Percentiles rank a stretch among this genome's conserved stretches.
These are phyloP conservation scores for Siniperca undulata DNA, from an alignment of 2,797 vertebrate genomes.

Conservation along the genomic window DNA sequence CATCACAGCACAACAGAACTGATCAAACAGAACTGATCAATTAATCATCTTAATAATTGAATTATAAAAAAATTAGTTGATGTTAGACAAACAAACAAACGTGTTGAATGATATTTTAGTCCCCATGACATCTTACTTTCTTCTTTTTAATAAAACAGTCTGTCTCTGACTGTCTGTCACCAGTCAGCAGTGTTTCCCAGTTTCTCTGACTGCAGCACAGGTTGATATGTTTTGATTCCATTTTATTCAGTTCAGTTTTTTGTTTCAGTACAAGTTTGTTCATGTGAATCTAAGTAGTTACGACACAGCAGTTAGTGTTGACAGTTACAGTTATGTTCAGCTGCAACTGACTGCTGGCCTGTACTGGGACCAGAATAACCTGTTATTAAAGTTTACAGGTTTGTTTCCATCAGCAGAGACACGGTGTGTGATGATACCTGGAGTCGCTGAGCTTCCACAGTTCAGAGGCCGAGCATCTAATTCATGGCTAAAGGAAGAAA, in stretches of 20 bases:
- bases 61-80: too few relatives aligned
- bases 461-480: conserved; percentile 29
- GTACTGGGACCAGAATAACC: not conserved
- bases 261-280: too few relatives aligned
- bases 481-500: conserved; percentile 31
- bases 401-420: not conserved
- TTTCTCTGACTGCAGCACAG: not conserved
- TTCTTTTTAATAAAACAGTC: not conserved
- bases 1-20: not conserved
- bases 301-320: too few relatives aligned
- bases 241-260: too few relatives aligned
- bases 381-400: not conserved
- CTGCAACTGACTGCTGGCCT: not conserved
- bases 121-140: too few relatives aligned
- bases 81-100: not conserved
- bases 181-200: not conserved
- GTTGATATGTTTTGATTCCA: not conserved
- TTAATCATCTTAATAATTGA: not conserved
- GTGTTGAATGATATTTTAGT: too few relatives aligned
- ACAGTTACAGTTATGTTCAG: not conserved
- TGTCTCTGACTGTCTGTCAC: not conserved
- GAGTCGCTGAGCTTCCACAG: conserved; percentile 35
- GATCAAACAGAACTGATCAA: not conserved
- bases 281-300: too few relatives aligned
- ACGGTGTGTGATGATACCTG: conserved; percentile 52